Percentiles rank a stretch among this genome's conserved stretches.
Conservation (phyloP, 2,113 vertebrate species). For the Pseudorasbora parva region DNA sequence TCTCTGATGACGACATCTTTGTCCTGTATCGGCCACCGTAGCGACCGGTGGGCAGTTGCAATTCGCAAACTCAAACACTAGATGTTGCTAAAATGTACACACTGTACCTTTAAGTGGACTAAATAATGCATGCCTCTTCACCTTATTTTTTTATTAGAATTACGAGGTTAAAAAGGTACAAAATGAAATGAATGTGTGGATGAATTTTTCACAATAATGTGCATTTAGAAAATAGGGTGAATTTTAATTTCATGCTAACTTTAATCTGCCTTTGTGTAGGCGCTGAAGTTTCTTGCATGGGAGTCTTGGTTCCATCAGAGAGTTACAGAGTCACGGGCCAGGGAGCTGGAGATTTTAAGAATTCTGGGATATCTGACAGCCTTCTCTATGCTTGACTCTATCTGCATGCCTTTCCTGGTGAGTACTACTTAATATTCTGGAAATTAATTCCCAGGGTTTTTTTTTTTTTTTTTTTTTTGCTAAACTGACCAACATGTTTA, state of each 20-base stretch:
- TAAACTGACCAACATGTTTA: neutral
- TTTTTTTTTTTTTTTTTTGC: neutral
- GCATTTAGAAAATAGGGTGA: neutral
- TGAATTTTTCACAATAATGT: neutral
- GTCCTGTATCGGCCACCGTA: no score
- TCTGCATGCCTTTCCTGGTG: slow-evolving; percentile 73
- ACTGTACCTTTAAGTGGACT: no score
- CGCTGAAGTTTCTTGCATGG: slow-evolving; percentile 74
- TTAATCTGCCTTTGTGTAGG: slow-evolving; percentile 55
- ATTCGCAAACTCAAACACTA: no score
- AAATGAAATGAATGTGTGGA: neutral
- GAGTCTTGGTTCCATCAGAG: slow-evolving; percentile 71
- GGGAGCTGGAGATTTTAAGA: slow-evolving; percentile 69
- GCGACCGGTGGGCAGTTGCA: no score
- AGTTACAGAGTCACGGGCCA: slow-evolving; percentile 67
- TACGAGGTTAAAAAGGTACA: neutral
- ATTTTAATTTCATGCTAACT: neutral
- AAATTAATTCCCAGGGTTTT: neutral
- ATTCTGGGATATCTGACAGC: slow-evolving; percentile 68
- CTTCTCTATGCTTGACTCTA: slow-evolving; percentile 72
- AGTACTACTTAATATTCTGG: slow-evolving; percentile 35
- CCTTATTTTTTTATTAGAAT: neutral
- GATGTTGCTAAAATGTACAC: no score
- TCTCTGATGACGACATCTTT: no score
- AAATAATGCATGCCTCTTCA: no score